These are phyloP conservation scores for Corythaixoides concolor DNA, from an alignment of 2,113 vertebrate species.

Conservation along the genomic window DNA sequence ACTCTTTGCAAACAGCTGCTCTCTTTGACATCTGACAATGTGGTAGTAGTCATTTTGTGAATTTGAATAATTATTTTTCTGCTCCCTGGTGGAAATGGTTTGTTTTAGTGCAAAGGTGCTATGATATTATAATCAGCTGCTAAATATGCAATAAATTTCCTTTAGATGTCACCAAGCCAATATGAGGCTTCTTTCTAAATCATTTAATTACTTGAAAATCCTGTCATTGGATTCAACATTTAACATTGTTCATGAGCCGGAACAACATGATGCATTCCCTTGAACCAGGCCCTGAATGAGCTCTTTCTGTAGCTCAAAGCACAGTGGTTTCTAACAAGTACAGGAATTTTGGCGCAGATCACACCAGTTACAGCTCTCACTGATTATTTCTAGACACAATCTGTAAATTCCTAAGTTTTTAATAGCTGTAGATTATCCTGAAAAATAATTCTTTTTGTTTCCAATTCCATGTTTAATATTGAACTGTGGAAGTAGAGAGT, in stretches of 20 bases:
- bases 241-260: conserved; percentile 28
- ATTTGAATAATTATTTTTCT: background rate
- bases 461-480: background rate
- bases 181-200: background rate
- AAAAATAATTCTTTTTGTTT: background rate
- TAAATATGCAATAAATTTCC: background rate
- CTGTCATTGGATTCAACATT: background rate
- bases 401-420: background rate
- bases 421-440: background rate
- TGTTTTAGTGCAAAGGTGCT: background rate
- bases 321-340: conserved; percentile 43
- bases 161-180: background rate
- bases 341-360: conserved; percentile 42
- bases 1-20: background rate
- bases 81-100: background rate
- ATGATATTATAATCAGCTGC: background rate
- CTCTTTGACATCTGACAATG: background rate
- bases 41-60: background rate
- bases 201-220: conserved; percentile 25
- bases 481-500: background rate
- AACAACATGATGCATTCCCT: conserved; percentile 32
- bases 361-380: background rate
- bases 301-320: conserved; percentile 57
- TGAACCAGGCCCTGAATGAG: conserved; percentile 47
- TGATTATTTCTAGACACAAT: background rate